phyloP scores from a whole-genome alignment of 1,140 invertebrate genomes.

The Megalopta genalis region DNA sequence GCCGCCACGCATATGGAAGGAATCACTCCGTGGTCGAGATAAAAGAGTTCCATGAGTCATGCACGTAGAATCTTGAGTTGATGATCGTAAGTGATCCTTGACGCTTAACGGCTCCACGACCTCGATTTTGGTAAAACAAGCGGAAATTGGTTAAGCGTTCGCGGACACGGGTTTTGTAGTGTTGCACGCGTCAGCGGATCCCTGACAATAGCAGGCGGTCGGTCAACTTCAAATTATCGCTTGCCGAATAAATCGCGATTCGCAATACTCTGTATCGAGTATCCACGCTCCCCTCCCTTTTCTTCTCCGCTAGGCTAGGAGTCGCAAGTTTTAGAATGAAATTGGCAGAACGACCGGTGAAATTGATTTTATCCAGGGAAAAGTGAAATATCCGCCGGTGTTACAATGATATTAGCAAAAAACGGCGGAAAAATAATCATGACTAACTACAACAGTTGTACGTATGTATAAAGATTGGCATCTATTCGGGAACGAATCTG shows the following conservation, averaged over 20 bases:
- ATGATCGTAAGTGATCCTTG: conserved; percentile 62
- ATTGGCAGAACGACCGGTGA: conserved; percentile 17
- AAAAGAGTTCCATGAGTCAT: conserved; percentile 44
- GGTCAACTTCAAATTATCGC: conserved; percentile 6
- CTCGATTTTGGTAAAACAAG: conserved; percentile 71
- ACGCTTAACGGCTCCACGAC: conserved; percentile 70
- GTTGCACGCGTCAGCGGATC: conserved; percentile 5
- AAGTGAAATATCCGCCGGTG: conserved; percentile 43
- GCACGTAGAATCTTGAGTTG: conserved; percentile 39
- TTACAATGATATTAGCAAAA: conserved; percentile 20
- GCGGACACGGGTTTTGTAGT: conserved; percentile 22
- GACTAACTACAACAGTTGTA: too few species aligned
- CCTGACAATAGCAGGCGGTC: conserved; percentile 1
- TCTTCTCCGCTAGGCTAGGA: too few species aligned
- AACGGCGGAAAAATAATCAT: not conserved
- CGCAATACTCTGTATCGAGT: too few species aligned
- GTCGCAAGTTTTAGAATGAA: not conserved
- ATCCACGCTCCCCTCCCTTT: too few species aligned
- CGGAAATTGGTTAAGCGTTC: conserved; percentile 69
- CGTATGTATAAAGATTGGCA: not conserved
- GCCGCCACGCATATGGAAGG: conserved; percentile 8
- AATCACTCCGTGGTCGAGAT: conserved; percentile 22
- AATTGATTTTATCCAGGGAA: conserved; percentile 45
- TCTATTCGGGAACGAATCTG: not conserved
- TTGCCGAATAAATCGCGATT: not conserved